Base-by-base conservation (phyloP, 2,888 invertebrate genomes). In the Pyralis farinalis region DNA sequence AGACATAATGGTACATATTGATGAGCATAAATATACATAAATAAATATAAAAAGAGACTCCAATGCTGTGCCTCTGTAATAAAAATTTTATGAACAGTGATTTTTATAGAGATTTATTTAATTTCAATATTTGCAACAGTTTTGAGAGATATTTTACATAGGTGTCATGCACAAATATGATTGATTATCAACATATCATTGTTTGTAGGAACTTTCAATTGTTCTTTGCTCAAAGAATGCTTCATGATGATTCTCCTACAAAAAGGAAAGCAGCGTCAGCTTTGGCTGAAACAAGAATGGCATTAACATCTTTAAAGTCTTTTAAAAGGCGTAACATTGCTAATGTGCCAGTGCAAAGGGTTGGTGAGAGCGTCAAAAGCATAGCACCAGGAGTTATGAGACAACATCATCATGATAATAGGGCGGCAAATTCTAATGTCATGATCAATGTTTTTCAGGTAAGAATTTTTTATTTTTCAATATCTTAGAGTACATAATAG, bases 241-340 rank as follows among this genome's bases (percentile, higher is more conserved):
- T 93, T 37, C 92, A 91, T 63, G 93, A 94, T 55, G 91, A 92
- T 50, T 86, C 84, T 33, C 90, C 91, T 1, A 90, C 90, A 3
- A 91, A 89, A 64, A 82, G 90, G 35, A 89, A 89, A 48, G 91
- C 91, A 45, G 91, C 91, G 35, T 87, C 90, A 31, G 91, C 91
- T 20, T 72, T 95, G 34, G 89, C 91, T 12, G 94, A 94, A 60
- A 94, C 95, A 38, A 90, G 97, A 42, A 91, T 93, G 65, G 96
- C 95, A 6, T 84, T 97, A 42, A 95, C 94, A 39, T 94, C 94
- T 1, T 76, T 97, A 32, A 92, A 91, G 54, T 92, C 94, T 0
- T 93, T 93, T 50, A 93, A 92, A 46, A 90, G 93, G 21, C 72
- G 87, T 21, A 88, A 90, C 55, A 80, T 82, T 58, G 78, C 89